Evolutionary conservation across 2,888 invertebrate genomes (phyloP), one percentile per base, ranked within the genome.

Genomic region (Gari tellinella): DNA sequence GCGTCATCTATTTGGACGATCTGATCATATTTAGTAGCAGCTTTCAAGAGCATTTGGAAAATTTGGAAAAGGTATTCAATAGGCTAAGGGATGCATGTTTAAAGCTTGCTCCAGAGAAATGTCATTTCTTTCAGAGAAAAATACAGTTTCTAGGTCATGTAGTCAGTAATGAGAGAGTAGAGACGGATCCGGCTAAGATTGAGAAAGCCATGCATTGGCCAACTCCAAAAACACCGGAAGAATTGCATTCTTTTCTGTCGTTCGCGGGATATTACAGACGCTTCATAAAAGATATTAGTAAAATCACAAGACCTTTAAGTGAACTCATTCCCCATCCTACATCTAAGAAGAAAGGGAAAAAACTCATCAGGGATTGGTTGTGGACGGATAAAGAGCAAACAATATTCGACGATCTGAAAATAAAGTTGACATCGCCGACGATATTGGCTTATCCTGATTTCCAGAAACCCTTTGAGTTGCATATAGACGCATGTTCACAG

Each of bases 1-100:
- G n/a, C n/a, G n/a, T n/a, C n/a, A n/a, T n/a, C n/a, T n/a, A 57
- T 38, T 37, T 66, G 10, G 65, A 66, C 25, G 66, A 51, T 21
- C 17, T 66, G 10, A 64, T 64, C 14, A 56, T 56, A 3, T 62
- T 52, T 19, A 26, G 26, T 25, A 19, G 46, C 4, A 43, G 14
- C 19, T 55, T 40, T 49, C 57, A 65, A 23, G 3, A 60, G 31
- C 58, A 60, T 52, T 19, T 65, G 17, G 26, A 57, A 49, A 21
- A 41, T 4, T 23, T 65, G 12, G 56, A 65, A n/a, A 3, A 38
- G 5, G 37, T 53, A 25, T 25, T 67, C 10, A 61, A 52, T 2
- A 10, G 60, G 12, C 45, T 67, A 5, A 67, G 38, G 26, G 26
- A 25, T n/a, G 3, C 7, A 10, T 10, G 25, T 31, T 10, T 52